phyloP scores from a whole-genome alignment of 1,140 invertebrate genomes.

The Linepithema humile region DNA sequence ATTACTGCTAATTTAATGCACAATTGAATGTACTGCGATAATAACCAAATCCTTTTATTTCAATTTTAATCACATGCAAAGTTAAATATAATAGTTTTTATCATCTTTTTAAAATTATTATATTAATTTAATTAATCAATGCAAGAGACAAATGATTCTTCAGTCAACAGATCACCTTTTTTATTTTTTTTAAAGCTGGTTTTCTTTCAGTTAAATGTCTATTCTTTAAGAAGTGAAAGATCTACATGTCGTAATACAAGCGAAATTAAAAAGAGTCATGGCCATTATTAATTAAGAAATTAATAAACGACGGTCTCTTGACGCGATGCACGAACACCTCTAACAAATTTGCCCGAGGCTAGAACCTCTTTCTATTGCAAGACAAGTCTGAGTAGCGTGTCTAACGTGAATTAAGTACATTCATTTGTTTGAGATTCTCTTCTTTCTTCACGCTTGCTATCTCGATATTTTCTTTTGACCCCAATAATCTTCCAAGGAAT shows the following conservation, averaged over 20 bases:
- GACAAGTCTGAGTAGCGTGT: constrained; percentile 51
- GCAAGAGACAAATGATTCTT: too few relatives aligned
- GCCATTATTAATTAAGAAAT: constrained; percentile 68
- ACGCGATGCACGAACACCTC: constrained; percentile 7
- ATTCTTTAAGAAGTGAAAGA: not conserved
- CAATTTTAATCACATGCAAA: constrained; percentile 1
- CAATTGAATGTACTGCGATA: constrained; percentile 69
- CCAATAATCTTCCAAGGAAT: constrained; percentile 43
- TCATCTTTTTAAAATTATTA: not conserved
- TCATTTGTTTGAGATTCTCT: constrained; percentile 54
- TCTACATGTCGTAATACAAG: not conserved
- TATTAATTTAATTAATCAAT: constrained; percentile 15
- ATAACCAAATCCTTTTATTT: constrained; percentile 6
- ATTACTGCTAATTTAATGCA: constrained; percentile 76
- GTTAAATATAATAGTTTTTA: not conserved
- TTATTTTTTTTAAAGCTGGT: not conserved
- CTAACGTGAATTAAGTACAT: constrained; percentile 62
- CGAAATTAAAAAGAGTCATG: constrained; percentile 27
- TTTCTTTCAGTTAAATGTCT: not conserved
- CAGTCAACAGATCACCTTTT: not conserved
- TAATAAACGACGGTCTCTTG: constrained; percentile 42
- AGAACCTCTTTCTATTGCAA: constrained; percentile 20
- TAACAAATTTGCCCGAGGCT: constrained; percentile 36
- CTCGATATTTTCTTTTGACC: constrained; percentile 26
- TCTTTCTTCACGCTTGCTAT: constrained; percentile 35